Evolutionary conservation across 2,888 invertebrate species (phyloP).

Genomic region (Eristalis tenax): DNA sequence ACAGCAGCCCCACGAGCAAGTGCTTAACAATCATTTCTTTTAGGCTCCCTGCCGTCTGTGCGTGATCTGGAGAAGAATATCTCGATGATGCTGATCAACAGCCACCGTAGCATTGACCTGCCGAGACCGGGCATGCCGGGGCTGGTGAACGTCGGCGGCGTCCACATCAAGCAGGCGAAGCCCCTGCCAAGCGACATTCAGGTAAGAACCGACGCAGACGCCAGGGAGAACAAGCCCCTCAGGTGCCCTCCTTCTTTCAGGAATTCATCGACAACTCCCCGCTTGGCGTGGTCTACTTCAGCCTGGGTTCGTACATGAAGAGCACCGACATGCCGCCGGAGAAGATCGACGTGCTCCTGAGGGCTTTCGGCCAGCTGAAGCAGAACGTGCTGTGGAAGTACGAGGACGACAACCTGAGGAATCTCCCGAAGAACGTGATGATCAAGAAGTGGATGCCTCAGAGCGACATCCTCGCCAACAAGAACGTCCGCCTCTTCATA

Average conservation of each 20-base stretch:
- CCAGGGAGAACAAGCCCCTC: neutral
- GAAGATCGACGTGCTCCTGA: conserved; percentile 78
- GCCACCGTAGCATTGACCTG: conserved; percentile 82
- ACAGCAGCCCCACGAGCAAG: neutral
- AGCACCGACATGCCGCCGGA: conserved; percentile 81
- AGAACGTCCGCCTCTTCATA: conserved; percentile 81
- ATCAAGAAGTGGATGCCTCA: conserved; percentile 83
- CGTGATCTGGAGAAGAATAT: conserved; percentile 82
- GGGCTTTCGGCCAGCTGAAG: conserved; percentile 81
- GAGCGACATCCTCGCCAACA: conserved; percentile 82
- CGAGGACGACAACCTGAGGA: conserved; percentile 80
- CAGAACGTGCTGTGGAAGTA: conserved; percentile 83
- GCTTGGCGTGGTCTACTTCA: conserved; percentile 82
- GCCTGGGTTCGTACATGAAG: conserved; percentile 81
- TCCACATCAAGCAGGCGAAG: conserved; percentile 78
- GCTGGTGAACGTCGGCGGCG: conserved; percentile 79
- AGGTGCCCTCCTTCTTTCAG: conserved; percentile 55
- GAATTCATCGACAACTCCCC: conserved; percentile 80
- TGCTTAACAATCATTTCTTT: neutral
- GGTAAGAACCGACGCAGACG: conserved; percentile 54
- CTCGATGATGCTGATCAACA: conserved; percentile 82
- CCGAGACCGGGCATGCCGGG: conserved; percentile 81
- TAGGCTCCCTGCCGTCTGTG: conserved; percentile 79
- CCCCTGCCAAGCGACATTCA: conserved; percentile 77
- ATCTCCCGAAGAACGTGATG: conserved; percentile 81